Conservation (phyloP, 2,888 invertebrate genomes). For the Sphinx pinastri region DNA sequence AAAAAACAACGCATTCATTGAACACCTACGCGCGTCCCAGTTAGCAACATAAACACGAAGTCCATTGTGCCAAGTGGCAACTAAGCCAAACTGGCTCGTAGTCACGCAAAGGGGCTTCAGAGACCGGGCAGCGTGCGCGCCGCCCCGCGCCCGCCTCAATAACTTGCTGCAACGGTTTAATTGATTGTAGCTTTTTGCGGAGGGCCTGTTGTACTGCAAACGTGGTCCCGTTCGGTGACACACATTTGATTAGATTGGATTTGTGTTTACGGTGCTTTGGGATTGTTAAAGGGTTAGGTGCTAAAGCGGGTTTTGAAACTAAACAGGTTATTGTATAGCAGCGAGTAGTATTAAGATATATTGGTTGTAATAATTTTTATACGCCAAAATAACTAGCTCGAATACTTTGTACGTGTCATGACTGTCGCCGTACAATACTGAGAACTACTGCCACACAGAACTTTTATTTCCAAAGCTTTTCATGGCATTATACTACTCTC, state of each 20-base stretch:
- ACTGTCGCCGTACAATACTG: no score
- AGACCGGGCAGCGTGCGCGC: constrained; percentile 36
- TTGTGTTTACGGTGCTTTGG: background rate
- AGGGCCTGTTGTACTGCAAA: constrained; percentile 5
- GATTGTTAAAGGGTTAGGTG: background rate
- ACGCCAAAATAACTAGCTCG: no score
- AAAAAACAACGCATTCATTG: constrained; percentile 28
- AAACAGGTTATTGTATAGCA: background rate
- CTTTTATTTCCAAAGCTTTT: no score
- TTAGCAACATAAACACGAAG: constrained; percentile 34
- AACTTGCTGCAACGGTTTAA: constrained; percentile 46
- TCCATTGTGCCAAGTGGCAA: constrained; percentile 44
- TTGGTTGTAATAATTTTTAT: no score
- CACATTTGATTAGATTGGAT: background rate
- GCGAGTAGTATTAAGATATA: no score
- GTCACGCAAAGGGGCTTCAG: constrained; percentile 37
- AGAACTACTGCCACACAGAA: no score
- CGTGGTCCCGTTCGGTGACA: constrained; percentile 5
- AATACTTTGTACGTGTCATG: no score
- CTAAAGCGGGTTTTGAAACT: background rate
- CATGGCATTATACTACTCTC: no score
- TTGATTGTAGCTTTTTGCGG: constrained; percentile 45
- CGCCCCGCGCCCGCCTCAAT: constrained; percentile 30
- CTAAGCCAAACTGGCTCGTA: constrained; percentile 47
- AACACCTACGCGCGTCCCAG: constrained; percentile 31